Conservation (phyloP, 2,113 vertebrate genomes). For the Riparia riparia region DNA sequence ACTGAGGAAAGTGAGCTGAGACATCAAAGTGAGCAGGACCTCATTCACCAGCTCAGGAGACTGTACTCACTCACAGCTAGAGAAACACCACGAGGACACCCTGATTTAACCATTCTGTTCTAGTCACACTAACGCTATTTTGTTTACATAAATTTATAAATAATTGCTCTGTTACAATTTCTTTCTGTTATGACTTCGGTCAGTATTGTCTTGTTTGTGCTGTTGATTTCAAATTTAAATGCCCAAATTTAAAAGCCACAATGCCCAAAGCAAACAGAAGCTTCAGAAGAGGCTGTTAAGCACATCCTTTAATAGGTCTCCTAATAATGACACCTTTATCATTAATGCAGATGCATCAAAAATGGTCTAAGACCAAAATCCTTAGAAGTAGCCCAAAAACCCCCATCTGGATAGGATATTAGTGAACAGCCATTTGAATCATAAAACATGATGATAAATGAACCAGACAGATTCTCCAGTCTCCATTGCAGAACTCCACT, state of each 20-base stretch:
- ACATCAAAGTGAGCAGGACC: not conserved
- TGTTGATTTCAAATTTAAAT: not conserved
- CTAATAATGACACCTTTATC: not conserved
- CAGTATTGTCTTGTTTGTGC: not conserved
- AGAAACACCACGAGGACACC: fast-evolving
- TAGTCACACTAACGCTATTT: not conserved
- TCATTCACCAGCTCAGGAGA: not conserved
- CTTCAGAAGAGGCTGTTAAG: not conserved
- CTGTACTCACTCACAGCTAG: not conserved
- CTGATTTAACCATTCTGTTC: not conserved
- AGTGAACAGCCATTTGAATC: not conserved
- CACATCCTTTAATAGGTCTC: fast-evolving
- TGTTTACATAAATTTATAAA: fast-evolving
- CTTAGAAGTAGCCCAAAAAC: not conserved
- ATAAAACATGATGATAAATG: not conserved
- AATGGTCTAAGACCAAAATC: too few relatives aligned
- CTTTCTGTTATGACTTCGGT: not conserved
- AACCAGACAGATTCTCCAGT: not conserved
- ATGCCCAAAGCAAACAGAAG: not conserved
- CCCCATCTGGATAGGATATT: fast-evolving
- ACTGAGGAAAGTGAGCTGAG: not conserved
- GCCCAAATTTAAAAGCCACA: not conserved
- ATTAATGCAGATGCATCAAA: not conserved
- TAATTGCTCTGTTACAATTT: not conserved
- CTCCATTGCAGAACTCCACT: not conserved